These are phyloP conservation scores for Pteruthius melanotis DNA, from an alignment of 2,113 vertebrate genomes.

Conservation along the genomic window DNA sequence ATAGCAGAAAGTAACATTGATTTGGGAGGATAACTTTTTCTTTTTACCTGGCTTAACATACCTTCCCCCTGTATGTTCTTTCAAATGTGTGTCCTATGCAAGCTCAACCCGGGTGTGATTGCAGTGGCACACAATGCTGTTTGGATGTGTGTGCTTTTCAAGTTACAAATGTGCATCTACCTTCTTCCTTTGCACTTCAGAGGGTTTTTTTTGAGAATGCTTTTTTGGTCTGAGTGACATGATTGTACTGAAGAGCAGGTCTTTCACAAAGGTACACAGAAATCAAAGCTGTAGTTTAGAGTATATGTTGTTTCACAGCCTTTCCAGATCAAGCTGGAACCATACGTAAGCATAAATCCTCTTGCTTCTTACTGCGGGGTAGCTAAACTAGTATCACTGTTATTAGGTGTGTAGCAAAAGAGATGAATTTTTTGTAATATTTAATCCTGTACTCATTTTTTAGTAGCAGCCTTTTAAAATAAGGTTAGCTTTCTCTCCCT, in stretches of 20 bases:
- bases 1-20: neutral
- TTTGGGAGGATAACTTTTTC: neutral
- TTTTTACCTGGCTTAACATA: neutral
- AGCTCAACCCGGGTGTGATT: neutral
- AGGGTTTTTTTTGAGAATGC: neutral
- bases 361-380: neutral
- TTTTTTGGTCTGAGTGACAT: neutral
- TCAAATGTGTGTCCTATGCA: neutral
- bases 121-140: neutral
- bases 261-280: neutral
- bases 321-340: neutral
- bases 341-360: neutral
- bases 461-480: neutral
- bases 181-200: neutral
- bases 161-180: neutral
- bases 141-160: neutral
- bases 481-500: neutral
- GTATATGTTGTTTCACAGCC: neutral
- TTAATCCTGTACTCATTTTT: neutral
- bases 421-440: neutral
- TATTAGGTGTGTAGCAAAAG: neutral
- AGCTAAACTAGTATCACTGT: neutral
- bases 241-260: neutral
- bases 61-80: neutral
- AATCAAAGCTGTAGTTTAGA: neutral